Percentiles rank a stretch among this genome's conserved stretches.
These are phyloP conservation scores for Polydrusus cervinus DNA, from an alignment of 2,888 invertebrate genomes.

Conservation along the genomic window DNA sequence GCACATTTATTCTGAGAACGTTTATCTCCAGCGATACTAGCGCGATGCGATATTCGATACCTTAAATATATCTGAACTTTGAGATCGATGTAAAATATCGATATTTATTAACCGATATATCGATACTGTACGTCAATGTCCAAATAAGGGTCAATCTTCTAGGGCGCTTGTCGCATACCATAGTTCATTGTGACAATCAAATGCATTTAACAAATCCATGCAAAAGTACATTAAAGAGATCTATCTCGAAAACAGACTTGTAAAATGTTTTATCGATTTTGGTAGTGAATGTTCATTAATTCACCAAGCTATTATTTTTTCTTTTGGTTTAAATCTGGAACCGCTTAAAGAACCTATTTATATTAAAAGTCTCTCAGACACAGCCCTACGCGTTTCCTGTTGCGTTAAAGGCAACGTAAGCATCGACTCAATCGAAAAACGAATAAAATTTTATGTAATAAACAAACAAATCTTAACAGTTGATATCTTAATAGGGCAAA, in stretches of 20 bases:
- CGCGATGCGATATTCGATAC: no score
- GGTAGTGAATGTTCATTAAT: slow-evolving; percentile 35
- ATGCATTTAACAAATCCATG: no score
- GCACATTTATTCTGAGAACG: no score
- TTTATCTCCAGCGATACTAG: no score
- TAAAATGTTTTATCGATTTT: slow-evolving; percentile 33
- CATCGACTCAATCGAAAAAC: slow-evolving; percentile 24
- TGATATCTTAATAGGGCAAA: slow-evolving; percentile 30
- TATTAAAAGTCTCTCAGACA: slow-evolving; percentile 16
- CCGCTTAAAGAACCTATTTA: slow-evolving; percentile 14
- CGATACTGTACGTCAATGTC: no score
- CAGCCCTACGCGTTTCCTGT: slow-evolving; percentile 12
- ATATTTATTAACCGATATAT: no score
- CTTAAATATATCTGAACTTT: no score
- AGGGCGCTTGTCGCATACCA: no score
- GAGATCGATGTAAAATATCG: no score
- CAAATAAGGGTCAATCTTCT: no score
- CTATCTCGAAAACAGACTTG: slow-evolving; percentile 8
- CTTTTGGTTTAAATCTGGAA: slow-evolving; percentile 5
- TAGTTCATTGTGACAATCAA: no score
- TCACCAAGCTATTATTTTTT: slow-evolving; percentile 12
- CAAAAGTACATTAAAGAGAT: neutral
- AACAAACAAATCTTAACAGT: neutral
- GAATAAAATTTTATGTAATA: slow-evolving; percentile 23
- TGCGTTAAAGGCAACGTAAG: slow-evolving; percentile 22